These are phyloP conservation scores for Callocephalon fimbriatum DNA, from an alignment of 2,113 vertebrate species.

Conservation along the genomic window DNA sequence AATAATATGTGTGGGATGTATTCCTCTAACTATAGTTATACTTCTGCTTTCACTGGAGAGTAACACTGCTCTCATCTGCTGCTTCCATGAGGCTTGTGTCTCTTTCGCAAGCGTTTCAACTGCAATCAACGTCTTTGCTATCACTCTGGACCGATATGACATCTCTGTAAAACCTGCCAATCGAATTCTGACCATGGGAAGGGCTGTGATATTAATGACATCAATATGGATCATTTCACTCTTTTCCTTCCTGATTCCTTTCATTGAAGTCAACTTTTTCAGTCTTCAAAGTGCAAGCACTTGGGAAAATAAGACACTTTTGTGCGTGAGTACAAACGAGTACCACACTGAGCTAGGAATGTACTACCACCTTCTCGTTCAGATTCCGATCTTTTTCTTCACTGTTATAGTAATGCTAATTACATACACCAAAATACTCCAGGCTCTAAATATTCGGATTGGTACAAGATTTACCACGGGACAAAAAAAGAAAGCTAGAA, in stretches of 20 bases:
- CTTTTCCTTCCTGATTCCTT: slow-evolving; percentile 94
- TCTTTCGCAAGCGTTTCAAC: slow-evolving; percentile 97
- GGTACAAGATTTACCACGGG: slow-evolving; percentile 92
- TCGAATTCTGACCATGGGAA: slow-evolving; percentile 95
- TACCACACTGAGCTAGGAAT: slow-evolving; percentile 93
- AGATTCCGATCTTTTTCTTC: slow-evolving; percentile 98
- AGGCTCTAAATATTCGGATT: slow-evolving; percentile 97
- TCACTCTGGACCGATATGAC: slow-evolving; percentile 96
- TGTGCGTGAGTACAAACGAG: slow-evolving; percentile 87
- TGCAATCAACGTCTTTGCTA: slow-evolving; percentile 95
- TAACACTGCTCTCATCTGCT: slow-evolving; percentile 94
- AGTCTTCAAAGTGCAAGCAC: slow-evolving; percentile 80
- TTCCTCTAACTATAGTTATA: slow-evolving; percentile 95
- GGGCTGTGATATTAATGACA: slow-evolving; percentile 90
- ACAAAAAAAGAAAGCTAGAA: slow-evolving; percentile 92
- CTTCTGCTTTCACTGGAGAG: slow-evolving; percentile 91
- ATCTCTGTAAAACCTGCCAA: slow-evolving; percentile 98
- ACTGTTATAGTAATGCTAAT: slow-evolving; percentile 96
- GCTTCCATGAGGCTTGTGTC: slow-evolving; percentile 98
- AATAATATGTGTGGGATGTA: slow-evolving; percentile 95
- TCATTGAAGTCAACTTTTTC: slow-evolving; percentile 96
- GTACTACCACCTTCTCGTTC: slow-evolving; percentile 96
- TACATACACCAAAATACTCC: slow-evolving; percentile 97
- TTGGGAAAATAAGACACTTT: slow-evolving; percentile 89
- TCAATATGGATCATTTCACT: slow-evolving; percentile 95